A percentile compares a stretch with the other conserved stretches of the same genome.
phyloP scores from a whole-genome alignment of 2,113 vertebrate species.

The Peromyscus leucopus region DNA sequence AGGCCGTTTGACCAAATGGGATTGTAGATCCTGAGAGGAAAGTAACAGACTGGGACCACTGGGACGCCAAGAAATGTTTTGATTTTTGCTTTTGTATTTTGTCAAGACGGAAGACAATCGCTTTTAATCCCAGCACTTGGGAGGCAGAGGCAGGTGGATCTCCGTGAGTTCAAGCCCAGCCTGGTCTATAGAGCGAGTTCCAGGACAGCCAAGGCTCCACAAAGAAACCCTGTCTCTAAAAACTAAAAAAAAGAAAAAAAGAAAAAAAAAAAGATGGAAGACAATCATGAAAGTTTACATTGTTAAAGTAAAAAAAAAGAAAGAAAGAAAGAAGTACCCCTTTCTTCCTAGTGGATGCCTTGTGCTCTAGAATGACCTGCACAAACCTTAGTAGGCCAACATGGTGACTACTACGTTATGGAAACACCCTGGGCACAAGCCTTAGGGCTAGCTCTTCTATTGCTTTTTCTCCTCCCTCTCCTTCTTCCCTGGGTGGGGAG shows the following conservation, averaged over 20 bases:
- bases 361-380: neutral
- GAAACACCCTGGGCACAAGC: neutral
- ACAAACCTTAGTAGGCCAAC: neutral
- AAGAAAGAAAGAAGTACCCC: neutral
- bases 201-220: too few species aligned
- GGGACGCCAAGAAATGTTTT: neutral
- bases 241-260: too few species aligned
- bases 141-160: too few species aligned
- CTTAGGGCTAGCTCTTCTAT: neutral
- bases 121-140: too few species aligned
- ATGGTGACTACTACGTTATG: too few species aligned
- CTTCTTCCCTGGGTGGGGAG: rapidly evolving
- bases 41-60: neutral
- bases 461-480: neutral
- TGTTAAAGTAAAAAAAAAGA: conserved; percentile 4
- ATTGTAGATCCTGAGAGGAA: neutral
- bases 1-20: neutral
- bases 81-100: neutral
- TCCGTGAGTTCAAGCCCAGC: too few species aligned
- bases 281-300: neutral
- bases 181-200: too few species aligned
- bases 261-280: too few species aligned
- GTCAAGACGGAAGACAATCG: neutral
- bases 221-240: too few species aligned
- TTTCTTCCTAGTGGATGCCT: neutral